These are phyloP conservation scores for Cyanoliseus patagonus DNA, from an alignment of 2,113 vertebrate species.

Conservation along the genomic window DNA sequence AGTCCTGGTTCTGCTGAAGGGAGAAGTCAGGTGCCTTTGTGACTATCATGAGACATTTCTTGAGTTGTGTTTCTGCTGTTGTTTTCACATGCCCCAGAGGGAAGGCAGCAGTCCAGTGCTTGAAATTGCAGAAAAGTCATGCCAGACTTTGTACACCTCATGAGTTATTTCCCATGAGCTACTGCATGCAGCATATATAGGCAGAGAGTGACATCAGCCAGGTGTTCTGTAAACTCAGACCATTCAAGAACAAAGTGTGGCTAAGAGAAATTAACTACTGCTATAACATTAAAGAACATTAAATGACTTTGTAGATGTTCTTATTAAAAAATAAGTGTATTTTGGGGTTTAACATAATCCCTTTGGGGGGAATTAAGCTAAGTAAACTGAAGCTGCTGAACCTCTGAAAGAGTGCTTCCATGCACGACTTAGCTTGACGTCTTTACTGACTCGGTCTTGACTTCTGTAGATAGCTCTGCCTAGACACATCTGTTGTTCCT, in stretches of 20 bases:
- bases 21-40: neutral
- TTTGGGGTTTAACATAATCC: slow-evolving; percentile 20
- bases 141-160: neutral
- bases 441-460: slow-evolving; percentile 3
- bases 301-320: neutral
- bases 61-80: neutral
- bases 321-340: neutral
- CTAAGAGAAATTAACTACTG: slow-evolving; percentile 5
- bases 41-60: neutral
- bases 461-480: neutral
- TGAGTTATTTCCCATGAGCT: neutral
- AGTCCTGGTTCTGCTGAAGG: neutral
- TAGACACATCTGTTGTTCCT: neutral
- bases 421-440: neutral
- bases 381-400: neutral
- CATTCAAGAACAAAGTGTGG: neutral
- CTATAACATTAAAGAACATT: neutral
- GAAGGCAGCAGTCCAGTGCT: neutral
- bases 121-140: neutral
- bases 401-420: neutral
- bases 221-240: neutral
- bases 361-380: slow-evolving; percentile 8
- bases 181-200: accelerated
- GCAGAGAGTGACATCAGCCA: neutral
- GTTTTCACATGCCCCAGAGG: neutral